phyloP scores from a whole-genome alignment of 2,888 invertebrate genomes.

The Cosmorhoe ocellata region DNA sequence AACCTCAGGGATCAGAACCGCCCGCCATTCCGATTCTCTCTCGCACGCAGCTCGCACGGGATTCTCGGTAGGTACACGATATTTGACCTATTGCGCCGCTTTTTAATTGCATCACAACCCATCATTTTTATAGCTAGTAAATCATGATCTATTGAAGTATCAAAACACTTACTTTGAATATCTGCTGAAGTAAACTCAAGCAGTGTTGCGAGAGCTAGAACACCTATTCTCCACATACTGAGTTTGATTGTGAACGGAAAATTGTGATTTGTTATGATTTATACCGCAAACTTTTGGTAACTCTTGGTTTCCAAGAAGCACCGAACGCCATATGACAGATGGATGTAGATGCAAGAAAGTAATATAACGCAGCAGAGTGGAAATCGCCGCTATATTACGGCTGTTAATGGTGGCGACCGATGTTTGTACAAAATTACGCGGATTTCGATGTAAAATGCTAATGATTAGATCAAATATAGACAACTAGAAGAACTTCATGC shows the following conservation, averaged over 20 bases:
- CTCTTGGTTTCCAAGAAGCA: slow-evolving; percentile 3
- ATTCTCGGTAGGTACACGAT: too few species aligned
- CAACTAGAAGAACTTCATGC: too few species aligned
- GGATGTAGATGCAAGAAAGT: neutral
- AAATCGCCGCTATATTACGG: neutral
- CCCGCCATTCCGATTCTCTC: too few species aligned
- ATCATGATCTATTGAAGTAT: too few species aligned
- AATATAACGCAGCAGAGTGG: too few species aligned
- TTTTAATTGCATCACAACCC: too few species aligned
- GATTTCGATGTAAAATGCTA: slow-evolving; percentile 44
- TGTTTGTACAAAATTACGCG: slow-evolving; percentile 14
- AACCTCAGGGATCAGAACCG: too few species aligned
- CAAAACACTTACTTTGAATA: slow-evolving; percentile 47
- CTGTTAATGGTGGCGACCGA: neutral
- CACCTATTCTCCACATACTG: slow-evolving; percentile 59
- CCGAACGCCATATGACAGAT: neutral
- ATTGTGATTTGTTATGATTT: slow-evolving; percentile 50
- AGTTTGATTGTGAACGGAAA: slow-evolving; percentile 38
- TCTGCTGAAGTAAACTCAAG: slow-evolving; percentile 39
- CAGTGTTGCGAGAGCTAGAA: slow-evolving; percentile 42
- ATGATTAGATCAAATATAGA: slow-evolving; percentile 39
- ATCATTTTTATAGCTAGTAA: too few species aligned
- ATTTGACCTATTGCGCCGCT: too few species aligned
- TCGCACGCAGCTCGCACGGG: too few species aligned
- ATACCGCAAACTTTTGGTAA: slow-evolving; percentile 47